Base-by-base conservation (phyloP, 2,797 vertebrate genomes). In the Sarcoramphus papa region DNA sequence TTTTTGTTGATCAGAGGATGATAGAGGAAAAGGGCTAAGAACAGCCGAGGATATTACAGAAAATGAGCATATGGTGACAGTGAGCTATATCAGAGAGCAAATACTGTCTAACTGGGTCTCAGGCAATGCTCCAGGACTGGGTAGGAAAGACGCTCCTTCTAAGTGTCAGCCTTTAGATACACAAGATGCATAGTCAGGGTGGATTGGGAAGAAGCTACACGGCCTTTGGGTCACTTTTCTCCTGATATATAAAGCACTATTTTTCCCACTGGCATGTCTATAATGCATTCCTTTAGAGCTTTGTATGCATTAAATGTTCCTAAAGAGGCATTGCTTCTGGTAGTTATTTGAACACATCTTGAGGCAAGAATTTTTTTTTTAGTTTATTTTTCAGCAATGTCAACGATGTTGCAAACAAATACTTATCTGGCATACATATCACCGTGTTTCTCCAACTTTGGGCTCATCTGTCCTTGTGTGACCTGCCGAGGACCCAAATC, bases 1-100 rank as follows among this genome's bases (percentile, higher is more conserved):
- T 68, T 85, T 48, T 27, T 56, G 59, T 56, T 85, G 40, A 59
- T 85, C 56, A 13, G 5, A 63, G 11, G 50, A 19, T 28, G 74
- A 57, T 3, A 74, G 45, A 80, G n/a, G 33, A 67, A 79, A 78
- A 83, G 74, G 40, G 45, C 51, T 68, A 43, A 74, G 53, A 95
- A 93, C 10, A 95, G 63, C 23, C 56, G 54, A 87, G 43, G n/a
- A 69, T 85, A 48, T 76, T 63, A 69, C 28, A 80, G 90, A 30
- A n/a, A 76, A 95, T 4, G 17, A 92, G 60, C 89, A 78, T 90
- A 94, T 80, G 95, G 73, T 60, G 81, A 91, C 67, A 95, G 56
- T 25, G 81, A 93, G 57, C 41, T 88, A 1, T 10, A 74, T 18
- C 60, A 74, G 73, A 84, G 72, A 37, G 25, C 0, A 3, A 95